Evolutionary conservation across 2,797 vertebrate species (phyloP).

Genomic region (Dryobates pubescens): DNA sequence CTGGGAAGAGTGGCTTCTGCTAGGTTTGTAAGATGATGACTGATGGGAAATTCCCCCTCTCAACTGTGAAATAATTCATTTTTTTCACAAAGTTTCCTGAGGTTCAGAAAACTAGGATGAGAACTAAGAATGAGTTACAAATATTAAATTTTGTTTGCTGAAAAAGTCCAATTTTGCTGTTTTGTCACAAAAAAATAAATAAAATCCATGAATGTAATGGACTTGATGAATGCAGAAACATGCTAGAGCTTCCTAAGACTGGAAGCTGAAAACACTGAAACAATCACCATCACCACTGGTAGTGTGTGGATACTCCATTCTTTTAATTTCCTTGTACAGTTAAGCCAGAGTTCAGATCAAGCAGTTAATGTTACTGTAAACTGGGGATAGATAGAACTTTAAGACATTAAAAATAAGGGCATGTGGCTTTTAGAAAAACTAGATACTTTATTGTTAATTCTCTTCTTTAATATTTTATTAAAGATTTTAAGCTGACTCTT

Average conservation of each 20-base stretch:
- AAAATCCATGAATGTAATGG: background rate
- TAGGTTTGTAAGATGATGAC: background rate
- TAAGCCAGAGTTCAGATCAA: background rate
- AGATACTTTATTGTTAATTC: slow-evolving; percentile 49
- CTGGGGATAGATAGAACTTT: slow-evolving; percentile 27
- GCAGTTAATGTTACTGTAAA: slow-evolving; percentile 31
- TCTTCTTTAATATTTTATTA: slow-evolving; percentile 39
- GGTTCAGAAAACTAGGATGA: background rate
- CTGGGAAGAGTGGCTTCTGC: background rate
- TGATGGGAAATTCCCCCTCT: background rate
- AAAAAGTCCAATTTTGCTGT: background rate
- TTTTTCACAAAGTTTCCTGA: background rate
- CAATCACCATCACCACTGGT: background rate
- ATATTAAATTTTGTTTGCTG: background rate
- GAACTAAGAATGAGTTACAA: background rate
- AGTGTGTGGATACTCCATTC: background rate
- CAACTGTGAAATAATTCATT: background rate
- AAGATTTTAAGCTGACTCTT: slow-evolving; percentile 41
- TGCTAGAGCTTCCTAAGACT: background rate
- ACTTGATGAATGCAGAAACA: background rate
- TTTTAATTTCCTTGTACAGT: background rate
- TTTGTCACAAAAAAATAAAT: background rate
- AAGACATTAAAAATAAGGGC: slow-evolving; percentile 29
- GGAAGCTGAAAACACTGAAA: background rate
- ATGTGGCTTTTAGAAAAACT: slow-evolving; percentile 54